phyloP scores from a whole-genome alignment of 2,888 invertebrate species.

The Cephus sareptanus region DNA sequence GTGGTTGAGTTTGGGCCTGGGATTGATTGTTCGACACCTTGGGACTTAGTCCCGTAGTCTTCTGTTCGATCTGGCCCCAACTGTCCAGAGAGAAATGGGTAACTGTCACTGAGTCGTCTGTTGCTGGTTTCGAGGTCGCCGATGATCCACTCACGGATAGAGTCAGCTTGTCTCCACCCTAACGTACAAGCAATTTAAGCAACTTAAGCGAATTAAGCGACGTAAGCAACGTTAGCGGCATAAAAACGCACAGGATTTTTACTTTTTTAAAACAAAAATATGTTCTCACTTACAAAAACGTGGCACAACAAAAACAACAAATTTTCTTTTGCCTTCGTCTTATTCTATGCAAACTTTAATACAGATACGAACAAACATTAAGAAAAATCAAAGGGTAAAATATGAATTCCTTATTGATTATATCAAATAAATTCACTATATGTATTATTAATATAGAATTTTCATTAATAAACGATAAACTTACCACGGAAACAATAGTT shows the following conservation, averaged over 20 bases:
- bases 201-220: neutral
- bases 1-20: neutral
- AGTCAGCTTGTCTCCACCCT: conserved; percentile 79
- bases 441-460: neutral
- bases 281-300: neutral
- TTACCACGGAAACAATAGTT: conserved; percentile 82
- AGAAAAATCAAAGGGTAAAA: neutral
- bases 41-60: conserved; percentile 56
- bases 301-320: neutral
- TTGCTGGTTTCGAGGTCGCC: conserved; percentile 44
- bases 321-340: neutral
- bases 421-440: neutral
- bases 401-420: neutral
- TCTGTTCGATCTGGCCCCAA: conserved; percentile 68
- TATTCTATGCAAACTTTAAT: neutral
- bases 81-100: conserved; percentile 70
- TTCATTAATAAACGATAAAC: conserved; percentile 48
- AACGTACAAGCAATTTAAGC: conserved; percentile 10
- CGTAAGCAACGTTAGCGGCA: neutral
- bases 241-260: neutral
- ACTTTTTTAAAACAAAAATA: neutral
- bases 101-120: conserved; percentile 70
- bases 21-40: conserved; percentile 54
- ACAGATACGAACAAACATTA: neutral
- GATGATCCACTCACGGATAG: conserved; percentile 71